These are phyloP conservation scores for Plecotus auritus DNA, from an alignment of 2,113 vertebrate species.

Conservation along the genomic window DNA sequence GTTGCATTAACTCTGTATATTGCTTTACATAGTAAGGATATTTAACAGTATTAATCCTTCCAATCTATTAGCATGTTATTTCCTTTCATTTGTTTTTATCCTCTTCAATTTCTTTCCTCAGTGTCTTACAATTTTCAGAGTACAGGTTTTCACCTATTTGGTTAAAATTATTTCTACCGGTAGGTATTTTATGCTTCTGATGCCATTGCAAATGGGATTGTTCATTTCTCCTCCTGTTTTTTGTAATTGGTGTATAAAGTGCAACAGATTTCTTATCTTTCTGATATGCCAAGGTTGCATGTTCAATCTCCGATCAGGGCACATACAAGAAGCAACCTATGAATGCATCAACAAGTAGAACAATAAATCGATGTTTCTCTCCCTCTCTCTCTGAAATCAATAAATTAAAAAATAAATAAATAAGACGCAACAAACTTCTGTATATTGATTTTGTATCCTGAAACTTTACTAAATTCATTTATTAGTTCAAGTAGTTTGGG, in stretches of 20 bases:
- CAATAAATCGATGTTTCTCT: too few species aligned
- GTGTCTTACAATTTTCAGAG: neutral
- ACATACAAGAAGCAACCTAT: too few species aligned
- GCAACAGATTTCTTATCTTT: neutral
- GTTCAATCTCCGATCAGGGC: too few species aligned
- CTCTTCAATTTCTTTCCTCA: neutral
- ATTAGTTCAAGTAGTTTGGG: neutral
- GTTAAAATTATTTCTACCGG: neutral
- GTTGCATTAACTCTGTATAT: neutral
- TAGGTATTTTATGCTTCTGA: too few species aligned
- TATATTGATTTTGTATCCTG: neutral
- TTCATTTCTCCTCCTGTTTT: neutral
- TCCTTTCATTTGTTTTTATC: too few species aligned
- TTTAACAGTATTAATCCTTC: neutral
- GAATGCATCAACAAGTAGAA: too few species aligned
- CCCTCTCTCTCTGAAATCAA: too few species aligned
- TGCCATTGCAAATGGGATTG: neutral
- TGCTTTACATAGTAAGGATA: neutral
- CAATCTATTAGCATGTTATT: too few species aligned
- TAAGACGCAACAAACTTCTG: neutral
- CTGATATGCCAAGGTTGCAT: too few species aligned
- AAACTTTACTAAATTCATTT: neutral
- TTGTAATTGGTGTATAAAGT: neutral
- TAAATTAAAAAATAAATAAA: too few species aligned
- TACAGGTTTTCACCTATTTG: neutral